Base-by-base conservation (phyloP, 2,113 vertebrate species). In the Cromileptes altivelis region DNA sequence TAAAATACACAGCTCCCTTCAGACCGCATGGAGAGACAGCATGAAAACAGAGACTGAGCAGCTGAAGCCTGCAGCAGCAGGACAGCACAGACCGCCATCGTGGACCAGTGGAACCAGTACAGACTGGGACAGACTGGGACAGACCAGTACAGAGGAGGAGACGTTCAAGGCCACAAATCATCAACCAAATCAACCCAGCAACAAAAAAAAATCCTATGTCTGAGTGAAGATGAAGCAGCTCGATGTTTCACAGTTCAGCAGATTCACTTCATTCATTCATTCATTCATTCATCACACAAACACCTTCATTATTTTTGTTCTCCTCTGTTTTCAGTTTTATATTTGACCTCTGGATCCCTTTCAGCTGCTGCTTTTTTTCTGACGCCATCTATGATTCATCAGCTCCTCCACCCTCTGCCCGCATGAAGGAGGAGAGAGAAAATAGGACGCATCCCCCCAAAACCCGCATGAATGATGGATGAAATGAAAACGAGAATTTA, bases 371-470 rank as follows among this genome's bases (percentile, higher is more conserved):
- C 4, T 50, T 47, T 14, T 27, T 30, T 19, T 53, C 57, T 80
- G 78, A 86, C 81, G 78, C 84, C 85, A 80, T 86, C 73, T 74
- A 53, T 85, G 86, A 87, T 85, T 92, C 87, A 88, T 85, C 80
- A 57, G 50, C 85, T 75, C 72, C 82, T 75, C 61, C 85, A 47
- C 70, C 53, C 58, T 74, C 64, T 30, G 61, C 49, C 64, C 63
- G 61, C 83, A 87, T 33, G 53, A 71, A 56, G 33, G 79, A 88
- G 79, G 78, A 63, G 58, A 57, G 14, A 80, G 68, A 76, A 45
- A 60, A 37, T 33, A 67, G 72, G 73, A 30, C 78, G 50, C 70
- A 12, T 15, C 42, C 53, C 60, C 4, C 18, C 45, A 47, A 15
- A 27, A 33, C 1, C 19, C 53, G 62, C 82, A 61, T n/a, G 18